Evolutionary conservation across 2,888 invertebrate species (phyloP).

Genomic region (Shargacucullia verbasci): DNA sequence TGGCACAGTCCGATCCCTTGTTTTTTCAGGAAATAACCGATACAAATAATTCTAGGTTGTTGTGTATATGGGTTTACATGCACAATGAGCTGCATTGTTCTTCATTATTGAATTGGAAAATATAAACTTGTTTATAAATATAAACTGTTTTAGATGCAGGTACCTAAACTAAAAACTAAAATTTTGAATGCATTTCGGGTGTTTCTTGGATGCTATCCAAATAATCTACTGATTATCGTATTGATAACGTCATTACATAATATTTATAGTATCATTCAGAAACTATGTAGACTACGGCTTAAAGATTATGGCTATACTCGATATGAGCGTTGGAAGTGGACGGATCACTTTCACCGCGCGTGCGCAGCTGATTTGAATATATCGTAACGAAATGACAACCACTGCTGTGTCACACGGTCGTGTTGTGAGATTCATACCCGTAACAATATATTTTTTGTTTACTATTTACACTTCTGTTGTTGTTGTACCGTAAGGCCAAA

Average conservation of each 20-base stretch:
- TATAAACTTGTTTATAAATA: constrained; percentile 15
- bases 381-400: constrained; percentile 35
- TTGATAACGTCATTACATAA: constrained; percentile 22
- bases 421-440: constrained; percentile 30
- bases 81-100: constrained; percentile 26
- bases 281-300: constrained; percentile 12
- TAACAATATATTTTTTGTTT: constrained; percentile 12
- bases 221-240: constrained; percentile 31
- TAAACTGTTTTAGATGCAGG: constrained; percentile 6
- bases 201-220: constrained; percentile 44
- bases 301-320: constrained; percentile 35
- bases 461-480: constrained; percentile 3
- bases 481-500: not conserved
- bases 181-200: constrained; percentile 10
- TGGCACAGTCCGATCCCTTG: constrained; percentile 53
- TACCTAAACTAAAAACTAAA: too few relatives aligned
- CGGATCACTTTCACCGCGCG: constrained; percentile 68
- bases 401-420: constrained; percentile 27
- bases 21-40: constrained; percentile 47
- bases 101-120: constrained; percentile 31
- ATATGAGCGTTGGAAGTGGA: constrained; percentile 34
- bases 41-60: constrained; percentile 43
- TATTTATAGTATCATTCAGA: constrained; percentile 24
- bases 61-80: constrained; percentile 31
- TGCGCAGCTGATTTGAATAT: constrained; percentile 59